phyloP scores from a whole-genome alignment of 2,113 vertebrate species.

The Symphodus melops region DNA sequence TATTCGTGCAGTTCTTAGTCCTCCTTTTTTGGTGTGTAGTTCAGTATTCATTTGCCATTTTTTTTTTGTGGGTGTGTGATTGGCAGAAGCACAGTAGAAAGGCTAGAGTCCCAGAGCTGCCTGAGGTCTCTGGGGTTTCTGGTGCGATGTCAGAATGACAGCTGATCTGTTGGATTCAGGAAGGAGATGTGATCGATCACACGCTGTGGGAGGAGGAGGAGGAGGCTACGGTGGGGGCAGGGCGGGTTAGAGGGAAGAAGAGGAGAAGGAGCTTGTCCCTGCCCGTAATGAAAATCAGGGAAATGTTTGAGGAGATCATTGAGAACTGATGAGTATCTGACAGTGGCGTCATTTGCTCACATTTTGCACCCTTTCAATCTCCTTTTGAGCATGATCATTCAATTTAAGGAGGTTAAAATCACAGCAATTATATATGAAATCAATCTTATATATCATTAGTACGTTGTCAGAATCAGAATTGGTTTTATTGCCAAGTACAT shows the following conservation, averaged over 20 bases:
- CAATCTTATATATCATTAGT: background rate
- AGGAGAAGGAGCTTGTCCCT: conserved; percentile 28
- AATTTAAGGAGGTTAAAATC: too few species aligned
- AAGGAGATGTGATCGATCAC: conserved; percentile 81
- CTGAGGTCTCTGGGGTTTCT: conserved; percentile 69
- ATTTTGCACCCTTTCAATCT: background rate
- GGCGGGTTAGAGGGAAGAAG: conserved; percentile 2
- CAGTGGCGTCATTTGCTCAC: too few species aligned
- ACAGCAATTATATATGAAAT: too few species aligned
- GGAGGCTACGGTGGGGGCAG: background rate
- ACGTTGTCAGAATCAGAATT: too few species aligned
- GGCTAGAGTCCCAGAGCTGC: conserved; percentile 78
- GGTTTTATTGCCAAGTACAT: too few species aligned
- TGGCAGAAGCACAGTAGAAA: conserved; percentile 74
- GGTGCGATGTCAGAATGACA: conserved; percentile 84
- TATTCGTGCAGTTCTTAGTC: background rate
- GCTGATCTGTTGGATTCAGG: conserved; percentile 75
- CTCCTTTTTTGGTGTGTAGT: background rate
- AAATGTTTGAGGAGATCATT: conserved; percentile 25
- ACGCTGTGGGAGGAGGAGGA: conserved; percentile 8
- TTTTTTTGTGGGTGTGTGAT: conserved; percentile 31
- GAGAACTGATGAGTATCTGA: too few species aligned
- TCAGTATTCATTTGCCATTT: background rate
- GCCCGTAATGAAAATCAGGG: conserved; percentile 33
- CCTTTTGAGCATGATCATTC: too few species aligned